These are phyloP conservation scores for Rhagoletis pomonella DNA, from an alignment of 1,140 invertebrate species.

Conservation along the genomic window DNA sequence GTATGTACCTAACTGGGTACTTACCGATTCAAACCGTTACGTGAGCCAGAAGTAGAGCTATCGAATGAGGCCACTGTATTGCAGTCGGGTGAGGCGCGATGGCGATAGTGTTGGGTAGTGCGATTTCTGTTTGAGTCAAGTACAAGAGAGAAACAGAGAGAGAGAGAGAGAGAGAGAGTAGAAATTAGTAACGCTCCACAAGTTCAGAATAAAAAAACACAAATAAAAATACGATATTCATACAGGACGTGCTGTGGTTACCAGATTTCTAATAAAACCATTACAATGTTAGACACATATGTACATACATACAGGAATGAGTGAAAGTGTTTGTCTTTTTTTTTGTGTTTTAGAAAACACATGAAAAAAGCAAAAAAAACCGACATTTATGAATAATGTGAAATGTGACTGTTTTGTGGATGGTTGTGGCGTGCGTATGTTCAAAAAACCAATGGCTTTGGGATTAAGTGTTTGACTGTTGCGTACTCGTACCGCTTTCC, in stretches of 20 bases:
- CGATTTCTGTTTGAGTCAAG: conserved; percentile 77
- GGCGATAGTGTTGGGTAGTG: conserved; percentile 86
- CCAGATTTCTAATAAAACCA: neutral
- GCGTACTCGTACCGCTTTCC: neutral
- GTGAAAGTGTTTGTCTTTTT: neutral
- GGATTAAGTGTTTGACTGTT: neutral
- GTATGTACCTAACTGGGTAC: neutral
- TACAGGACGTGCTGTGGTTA: conserved; percentile 28
- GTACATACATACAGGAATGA: too few species aligned
- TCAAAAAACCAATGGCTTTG: neutral
- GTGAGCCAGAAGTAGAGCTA: conserved; percentile 88
- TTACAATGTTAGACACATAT: neutral
- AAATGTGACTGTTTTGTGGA: conserved; percentile 6
- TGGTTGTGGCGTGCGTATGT: neutral
- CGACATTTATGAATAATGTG: neutral
- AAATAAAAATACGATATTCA: neutral
- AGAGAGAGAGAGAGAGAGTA: neutral
- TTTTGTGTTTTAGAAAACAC: neutral
- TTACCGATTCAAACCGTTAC: conserved; percentile 86
- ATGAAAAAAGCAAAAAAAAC: neutral
- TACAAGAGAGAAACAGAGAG: neutral
- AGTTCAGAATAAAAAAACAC: neutral
- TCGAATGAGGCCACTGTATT: conserved; percentile 91
- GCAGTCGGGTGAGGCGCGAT: conserved; percentile 90
- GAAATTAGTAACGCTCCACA: neutral